phyloP scores from a whole-genome alignment of 2,888 invertebrate species.

The Tipula unca region DNA sequence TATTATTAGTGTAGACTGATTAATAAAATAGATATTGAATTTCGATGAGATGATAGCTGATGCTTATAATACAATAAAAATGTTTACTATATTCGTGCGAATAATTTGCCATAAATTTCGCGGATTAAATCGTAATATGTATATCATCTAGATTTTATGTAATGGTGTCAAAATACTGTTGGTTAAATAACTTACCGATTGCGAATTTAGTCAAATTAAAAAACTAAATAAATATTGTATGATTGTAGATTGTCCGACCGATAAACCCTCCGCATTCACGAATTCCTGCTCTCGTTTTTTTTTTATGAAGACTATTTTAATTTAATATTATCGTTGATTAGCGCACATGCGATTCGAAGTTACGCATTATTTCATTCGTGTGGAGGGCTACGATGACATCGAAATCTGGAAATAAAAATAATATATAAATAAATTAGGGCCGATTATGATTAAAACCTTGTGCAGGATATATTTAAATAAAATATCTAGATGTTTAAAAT shows the following conservation, averaged over 20 bases:
- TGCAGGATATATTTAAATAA: too few species aligned
- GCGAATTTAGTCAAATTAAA: not conserved
- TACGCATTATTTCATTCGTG: not conserved
- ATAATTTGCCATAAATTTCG: not conserved
- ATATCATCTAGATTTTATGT: too few species aligned
- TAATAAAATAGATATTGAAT: not conserved
- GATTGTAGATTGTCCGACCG: not conserved
- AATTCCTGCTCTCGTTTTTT: not conserved
- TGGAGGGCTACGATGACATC: not conserved
- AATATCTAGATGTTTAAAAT: too few species aligned
- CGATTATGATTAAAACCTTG: too few species aligned
- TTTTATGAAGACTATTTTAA: not conserved
- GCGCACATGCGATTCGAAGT: not conserved
- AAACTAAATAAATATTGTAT: not conserved
- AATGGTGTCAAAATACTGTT: not conserved
- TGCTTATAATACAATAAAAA: not conserved
- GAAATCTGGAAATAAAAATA: not conserved
- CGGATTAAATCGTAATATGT: not conserved
- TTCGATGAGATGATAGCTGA: not conserved
- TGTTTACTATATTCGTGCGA: not conserved
- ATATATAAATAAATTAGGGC: too few species aligned
- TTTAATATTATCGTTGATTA: not conserved
- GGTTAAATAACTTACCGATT: not conserved
- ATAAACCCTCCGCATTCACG: conserved; percentile 14
- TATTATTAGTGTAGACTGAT: not conserved